These are phyloP conservation scores for Ditylenchus weischeri DNA, from an alignment of 2,888 invertebrate genomes.

Conservation along the genomic window DNA sequence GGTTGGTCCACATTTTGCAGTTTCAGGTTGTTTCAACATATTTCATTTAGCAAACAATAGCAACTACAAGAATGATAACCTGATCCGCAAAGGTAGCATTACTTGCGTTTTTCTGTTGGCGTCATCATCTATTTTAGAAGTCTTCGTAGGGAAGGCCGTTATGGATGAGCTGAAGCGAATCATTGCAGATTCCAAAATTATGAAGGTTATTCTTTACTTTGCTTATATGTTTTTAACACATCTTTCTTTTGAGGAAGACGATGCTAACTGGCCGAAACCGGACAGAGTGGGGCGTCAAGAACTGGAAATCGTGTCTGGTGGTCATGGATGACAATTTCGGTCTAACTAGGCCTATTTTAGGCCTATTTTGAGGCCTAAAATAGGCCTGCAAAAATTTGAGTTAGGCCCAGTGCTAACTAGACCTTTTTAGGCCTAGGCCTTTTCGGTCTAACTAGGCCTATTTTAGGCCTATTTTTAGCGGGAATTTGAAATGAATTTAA, in stretches of 20 bases:
- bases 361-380: too few species aligned
- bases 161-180: constrained; percentile 95
- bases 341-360: too few species aligned
- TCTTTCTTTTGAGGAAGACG: constrained; percentile 60
- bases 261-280: constrained; percentile 66
- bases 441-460: too few species aligned
- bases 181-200: constrained; percentile 89
- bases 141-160: constrained; percentile 88
- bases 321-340: too few species aligned
- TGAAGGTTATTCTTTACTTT: constrained; percentile 55
- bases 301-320: constrained; percentile 95
- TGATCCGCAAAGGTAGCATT: constrained; percentile 79
- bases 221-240: neutral
- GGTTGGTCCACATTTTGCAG: constrained; percentile 69
- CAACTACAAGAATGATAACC: constrained; percentile 99
- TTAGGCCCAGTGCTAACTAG: too few species aligned
- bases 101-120: too few species aligned
- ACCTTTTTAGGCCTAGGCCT: too few species aligned
- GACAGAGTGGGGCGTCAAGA: constrained; percentile 75
- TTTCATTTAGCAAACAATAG: constrained; percentile 81
- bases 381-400: too few species aligned
- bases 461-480: too few species aligned
- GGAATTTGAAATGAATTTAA: too few species aligned
- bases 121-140: constrained; percentile 59
- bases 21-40: neutral